These are phyloP conservation scores for Aporophyla nigra DNA, from an alignment of 2,888 invertebrate species.

Conservation along the genomic window DNA sequence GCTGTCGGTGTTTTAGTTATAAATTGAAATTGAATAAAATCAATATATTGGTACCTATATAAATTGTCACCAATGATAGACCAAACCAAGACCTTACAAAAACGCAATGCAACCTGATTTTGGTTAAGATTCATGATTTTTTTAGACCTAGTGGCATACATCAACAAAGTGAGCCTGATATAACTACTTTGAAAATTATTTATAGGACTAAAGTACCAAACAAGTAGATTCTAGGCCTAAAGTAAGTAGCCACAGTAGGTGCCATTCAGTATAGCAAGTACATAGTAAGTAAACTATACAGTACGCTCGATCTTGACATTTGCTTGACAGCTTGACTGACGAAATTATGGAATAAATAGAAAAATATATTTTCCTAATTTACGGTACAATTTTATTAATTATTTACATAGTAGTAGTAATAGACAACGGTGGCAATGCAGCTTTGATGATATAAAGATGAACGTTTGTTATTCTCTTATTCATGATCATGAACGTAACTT, in stretches of 20 bases:
- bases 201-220: background rate
- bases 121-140: background rate
- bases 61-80: background rate
- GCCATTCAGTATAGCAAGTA: background rate
- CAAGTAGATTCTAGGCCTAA: background rate
- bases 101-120: background rate
- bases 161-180: background rate
- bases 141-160: background rate
- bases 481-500: background rate
- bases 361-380: background rate
- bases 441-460: background rate
- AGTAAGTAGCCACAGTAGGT: background rate
- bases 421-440: background rate
- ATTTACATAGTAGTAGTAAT: no score
- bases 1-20: background rate
- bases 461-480: background rate
- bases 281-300: background rate
- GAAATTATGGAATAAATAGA: background rate
- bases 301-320: constrained; percentile 10
- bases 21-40: background rate
- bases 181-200: background rate
- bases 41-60: background rate
- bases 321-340: constrained; percentile 22
- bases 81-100: background rate
- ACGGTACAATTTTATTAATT: background rate